Base-by-base conservation (phyloP, 2,797 vertebrate genomes). In the Garrulus glandarius region DNA sequence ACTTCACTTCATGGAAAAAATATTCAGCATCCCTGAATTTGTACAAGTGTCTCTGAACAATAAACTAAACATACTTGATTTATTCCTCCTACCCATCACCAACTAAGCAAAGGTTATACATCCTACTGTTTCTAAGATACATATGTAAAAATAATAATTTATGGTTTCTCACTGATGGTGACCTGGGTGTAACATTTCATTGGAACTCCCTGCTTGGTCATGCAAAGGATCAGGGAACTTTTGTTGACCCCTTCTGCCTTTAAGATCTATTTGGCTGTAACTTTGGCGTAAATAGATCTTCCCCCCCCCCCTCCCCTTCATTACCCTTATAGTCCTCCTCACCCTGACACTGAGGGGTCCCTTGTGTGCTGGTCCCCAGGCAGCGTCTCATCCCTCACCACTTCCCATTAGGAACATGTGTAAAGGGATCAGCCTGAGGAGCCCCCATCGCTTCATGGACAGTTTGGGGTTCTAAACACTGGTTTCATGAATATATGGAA, bases 61-160 rank as follows among this genome's bases (percentile, higher is more conserved):
- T 44, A 56, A 85, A 37, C 69, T 41, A 68, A 89, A 84, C 17
- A 32, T 44, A 29, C 47, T 89, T 70, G 69, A 83, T 81, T 77
- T 89, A 57, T 85, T 77, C 50, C 29, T 92, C 67, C 63, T 75
- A 91, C 85, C 91, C 95, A 15, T 63, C 96, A 95, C 96, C 93
- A 59, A 59, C 63, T 63, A 88, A 90, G 59, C 52, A 53, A 60
- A 83, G 59, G 43, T 65, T 86, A 67, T 47, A n/a, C 43, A 79
- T 46, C 32, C 56, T 87, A 67, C 41, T 46, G 36, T 67, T 86
- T 81, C 91, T 95, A 82, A 88, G 37, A 37, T 53, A 71, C 29
- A 29, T 43, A 13, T 65, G 92, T 89, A 64, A 87, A 87, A 85
- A 50, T 34, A 88, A 68, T 27, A 1, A 29, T 55, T 81, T 79